Conservation (phyloP, 2,113 vertebrate genomes). For the Microtus oregoni region DNA sequence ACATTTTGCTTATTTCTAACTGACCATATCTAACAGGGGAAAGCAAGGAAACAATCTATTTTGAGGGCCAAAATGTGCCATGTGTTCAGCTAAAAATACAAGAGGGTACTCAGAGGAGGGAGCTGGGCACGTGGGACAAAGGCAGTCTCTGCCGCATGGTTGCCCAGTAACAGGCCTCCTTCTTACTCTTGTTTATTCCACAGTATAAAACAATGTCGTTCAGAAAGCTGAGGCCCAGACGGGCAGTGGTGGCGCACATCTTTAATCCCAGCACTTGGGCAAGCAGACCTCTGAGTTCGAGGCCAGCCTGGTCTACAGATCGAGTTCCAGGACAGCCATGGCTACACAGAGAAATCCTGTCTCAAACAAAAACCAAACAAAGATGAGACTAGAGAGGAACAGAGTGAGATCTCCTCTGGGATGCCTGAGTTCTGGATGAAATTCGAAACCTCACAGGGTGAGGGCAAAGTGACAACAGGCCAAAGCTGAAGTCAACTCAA, state of each 20-base stretch:
- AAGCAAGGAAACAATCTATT: constrained; percentile 3
- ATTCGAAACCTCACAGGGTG: background rate
- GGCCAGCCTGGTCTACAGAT: background rate
- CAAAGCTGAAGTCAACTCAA: background rate
- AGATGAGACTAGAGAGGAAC: background rate
- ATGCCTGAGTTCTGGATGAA: background rate
- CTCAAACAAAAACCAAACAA: background rate
- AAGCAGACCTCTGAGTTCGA: background rate
- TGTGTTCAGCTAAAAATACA: constrained; percentile 41
- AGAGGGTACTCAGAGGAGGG: background rate
- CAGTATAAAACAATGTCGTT: background rate
- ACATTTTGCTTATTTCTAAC: constrained; percentile 3
- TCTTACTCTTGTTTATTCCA: background rate
- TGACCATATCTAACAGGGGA: background rate
- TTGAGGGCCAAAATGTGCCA: background rate
- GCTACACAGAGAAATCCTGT: background rate
- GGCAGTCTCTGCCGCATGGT: background rate
- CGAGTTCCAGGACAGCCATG: background rate
- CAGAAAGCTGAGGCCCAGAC: background rate
- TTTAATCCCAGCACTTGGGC: background rate
- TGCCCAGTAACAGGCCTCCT: background rate
- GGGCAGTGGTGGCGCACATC: background rate
- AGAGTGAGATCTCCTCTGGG: background rate
- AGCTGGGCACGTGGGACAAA: background rate
- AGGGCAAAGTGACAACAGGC: background rate